Percentiles rank a stretch among this genome's conserved stretches.
Evolutionary conservation across 2,113 vertebrate genomes (phyloP).

Genomic region (Charadrius vociferus): DNA sequence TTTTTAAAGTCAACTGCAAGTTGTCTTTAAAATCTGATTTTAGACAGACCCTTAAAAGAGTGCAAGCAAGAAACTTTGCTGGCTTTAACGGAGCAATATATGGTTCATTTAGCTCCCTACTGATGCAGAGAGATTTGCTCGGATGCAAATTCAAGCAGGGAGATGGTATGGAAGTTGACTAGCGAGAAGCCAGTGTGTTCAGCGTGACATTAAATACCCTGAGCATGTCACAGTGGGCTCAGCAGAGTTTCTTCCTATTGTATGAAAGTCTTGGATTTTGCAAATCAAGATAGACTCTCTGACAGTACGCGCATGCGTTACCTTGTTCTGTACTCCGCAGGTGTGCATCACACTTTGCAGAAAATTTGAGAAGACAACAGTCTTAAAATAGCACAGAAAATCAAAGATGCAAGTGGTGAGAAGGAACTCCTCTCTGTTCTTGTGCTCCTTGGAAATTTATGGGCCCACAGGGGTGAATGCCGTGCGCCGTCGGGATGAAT

Average conservation of each 20-base stretch:
- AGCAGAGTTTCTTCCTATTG: neutral
- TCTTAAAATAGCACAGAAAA: neutral
- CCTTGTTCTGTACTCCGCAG: neutral
- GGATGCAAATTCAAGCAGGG: neutral
- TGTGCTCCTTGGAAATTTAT: neutral
- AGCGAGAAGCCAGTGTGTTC: neutral
- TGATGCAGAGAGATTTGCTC: neutral
- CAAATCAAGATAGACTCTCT: neutral
- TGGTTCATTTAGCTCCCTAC: neutral
- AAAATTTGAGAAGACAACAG: neutral
- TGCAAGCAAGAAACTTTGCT: neutral
- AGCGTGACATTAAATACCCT: neutral
- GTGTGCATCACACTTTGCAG: neutral
- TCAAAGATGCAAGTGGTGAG: neutral
- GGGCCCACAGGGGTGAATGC: neutral
- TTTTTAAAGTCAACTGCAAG: neutral
- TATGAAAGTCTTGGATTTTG: neutral
- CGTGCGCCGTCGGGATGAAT: rapidly evolving
- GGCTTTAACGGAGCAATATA: neutral
- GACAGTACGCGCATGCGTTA: neutral
- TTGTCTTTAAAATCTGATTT: neutral
- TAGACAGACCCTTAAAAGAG: neutral
- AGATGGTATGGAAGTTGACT: neutral
- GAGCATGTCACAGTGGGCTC: neutral
- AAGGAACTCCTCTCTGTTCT: neutral